phyloP scores from a whole-genome alignment of 1,140 invertebrate species.

The Anagrus nilaparvatae region DNA sequence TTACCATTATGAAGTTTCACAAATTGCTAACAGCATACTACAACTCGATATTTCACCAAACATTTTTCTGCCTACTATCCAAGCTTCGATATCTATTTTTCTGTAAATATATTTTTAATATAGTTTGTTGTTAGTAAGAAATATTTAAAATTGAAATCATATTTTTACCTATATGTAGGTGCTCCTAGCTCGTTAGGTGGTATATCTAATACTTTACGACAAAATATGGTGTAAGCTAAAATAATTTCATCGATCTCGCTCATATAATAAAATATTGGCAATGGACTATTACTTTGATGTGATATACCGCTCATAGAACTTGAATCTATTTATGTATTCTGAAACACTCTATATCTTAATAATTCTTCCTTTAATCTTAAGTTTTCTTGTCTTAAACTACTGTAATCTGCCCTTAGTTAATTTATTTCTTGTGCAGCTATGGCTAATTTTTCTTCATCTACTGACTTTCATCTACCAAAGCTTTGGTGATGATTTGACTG shows the following conservation, averaged over 20 bases:
- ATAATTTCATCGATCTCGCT: too few relatives aligned
- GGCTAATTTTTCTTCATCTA: slow-evolving; percentile 47
- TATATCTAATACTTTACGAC: slow-evolving; percentile 88
- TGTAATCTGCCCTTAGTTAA: slow-evolving; percentile 63
- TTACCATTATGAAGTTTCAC: slow-evolving; percentile 55
- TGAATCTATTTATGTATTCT: too few relatives aligned
- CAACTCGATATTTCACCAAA: slow-evolving; percentile 95
- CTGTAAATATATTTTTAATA: slow-evolving; percentile 29
- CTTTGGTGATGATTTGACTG: slow-evolving; percentile 34
- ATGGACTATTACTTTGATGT: too few relatives aligned
- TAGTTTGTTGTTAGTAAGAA: background rate
- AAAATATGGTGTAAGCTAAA: too few relatives aligned
- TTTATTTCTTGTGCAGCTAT: slow-evolving; percentile 63
- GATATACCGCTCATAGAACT: too few relatives aligned
- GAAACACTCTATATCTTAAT: too few relatives aligned
- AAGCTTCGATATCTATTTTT: slow-evolving; percentile 96
- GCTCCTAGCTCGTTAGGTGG: slow-evolving; percentile 85
- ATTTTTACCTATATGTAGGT: slow-evolving; percentile 64
- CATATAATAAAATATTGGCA: too few relatives aligned
- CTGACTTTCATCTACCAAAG: too few relatives aligned
- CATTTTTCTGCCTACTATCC: slow-evolving; percentile 77
- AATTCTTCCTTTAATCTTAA: slow-evolving; percentile 63
- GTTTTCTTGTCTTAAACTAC: slow-evolving; percentile 69
- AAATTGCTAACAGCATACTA: slow-evolving; percentile 79
- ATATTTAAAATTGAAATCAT: background rate